Evolutionary conservation across 2,888 invertebrate species (phyloP), one percentile per base, ranked within the genome.

Genomic region (Odontothrips loti): DNA sequence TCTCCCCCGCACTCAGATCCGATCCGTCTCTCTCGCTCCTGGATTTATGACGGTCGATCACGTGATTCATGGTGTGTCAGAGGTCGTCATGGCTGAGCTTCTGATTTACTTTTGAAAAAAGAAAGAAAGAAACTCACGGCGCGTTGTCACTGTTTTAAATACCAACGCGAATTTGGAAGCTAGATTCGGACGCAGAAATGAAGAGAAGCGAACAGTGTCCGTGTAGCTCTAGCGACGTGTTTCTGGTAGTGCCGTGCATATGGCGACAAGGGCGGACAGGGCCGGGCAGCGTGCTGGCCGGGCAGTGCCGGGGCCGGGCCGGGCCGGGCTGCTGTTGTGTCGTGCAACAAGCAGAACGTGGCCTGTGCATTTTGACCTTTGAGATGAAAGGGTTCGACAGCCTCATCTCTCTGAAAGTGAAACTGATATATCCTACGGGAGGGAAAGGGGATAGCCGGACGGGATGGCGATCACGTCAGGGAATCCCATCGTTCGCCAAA

Each of bases 281-380:
- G 20, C 58, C 17, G 12, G 17, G 58, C 51, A 6, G 51, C 20
- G 6, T 2, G 51, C 51, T 48, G 51, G 51, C 51, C 51, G 51
- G 51, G 15, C 58, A 4, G n/a, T n/a, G n/a, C n/a, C n/a, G n/a
- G n/a, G 58, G 58, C 58, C 58, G 58, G 15, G 58, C 58, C 34
- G 6, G 15, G 58, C 58, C 58, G 58, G 12, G 58, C 58, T 43
- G 34, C 34, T 43, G 34, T 6, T 43, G 34, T 43, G 34, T 43
- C 34, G 34, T 43, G 34, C 34, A 43, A 43, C 34, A 43, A 43
- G 34, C 34, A 43, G 34, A 43, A 43, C 34, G 34, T 43, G 58
- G 58, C 58, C 58, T 58, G 58, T 58, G 58, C 58, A 17, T 58
- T 58, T 27, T 75, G 68, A 75, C 68, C 68, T 75, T 75, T 75